These are phyloP conservation scores for Hemiscyllium ocellatum DNA, from an alignment of 2,113 vertebrate species.

Conservation along the genomic window DNA sequence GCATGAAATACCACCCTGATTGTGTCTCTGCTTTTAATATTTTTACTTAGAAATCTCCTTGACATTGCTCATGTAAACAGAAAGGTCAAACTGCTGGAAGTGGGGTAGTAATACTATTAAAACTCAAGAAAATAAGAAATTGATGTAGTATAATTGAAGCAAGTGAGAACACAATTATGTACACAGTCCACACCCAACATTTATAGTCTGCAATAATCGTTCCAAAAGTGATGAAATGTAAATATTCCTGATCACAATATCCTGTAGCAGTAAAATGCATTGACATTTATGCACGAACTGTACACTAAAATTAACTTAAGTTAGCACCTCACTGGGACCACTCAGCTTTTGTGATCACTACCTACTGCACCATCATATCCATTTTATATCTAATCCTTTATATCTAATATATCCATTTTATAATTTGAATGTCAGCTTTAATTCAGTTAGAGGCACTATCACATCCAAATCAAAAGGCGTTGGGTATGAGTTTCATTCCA, in stretches of 20 bases:
- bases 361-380: no score
- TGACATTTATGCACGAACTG: not conserved
- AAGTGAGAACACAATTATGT: not conserved
- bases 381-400: no score
- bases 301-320: not conserved
- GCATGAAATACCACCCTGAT: not conserved
- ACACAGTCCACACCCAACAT: not conserved
- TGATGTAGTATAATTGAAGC: not conserved
- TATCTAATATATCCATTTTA: no score
- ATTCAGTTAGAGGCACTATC: no score
- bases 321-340: not conserved
- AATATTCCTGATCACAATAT: not conserved
- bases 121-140: not conserved
- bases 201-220: not conserved
- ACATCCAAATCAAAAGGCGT: no score
- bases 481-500: no score
- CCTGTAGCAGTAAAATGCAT: not conserved
- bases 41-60: not conserved
- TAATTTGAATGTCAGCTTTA: no score
- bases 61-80: not conserved
- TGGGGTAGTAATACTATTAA: not conserved
- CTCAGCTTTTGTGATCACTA: no score
- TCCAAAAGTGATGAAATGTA: not conserved
- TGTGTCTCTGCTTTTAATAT: not conserved
- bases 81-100: not conserved